Evolutionary conservation across 2,888 invertebrate genomes (phyloP).

Genomic region (Palloptera scutellata): DNA sequence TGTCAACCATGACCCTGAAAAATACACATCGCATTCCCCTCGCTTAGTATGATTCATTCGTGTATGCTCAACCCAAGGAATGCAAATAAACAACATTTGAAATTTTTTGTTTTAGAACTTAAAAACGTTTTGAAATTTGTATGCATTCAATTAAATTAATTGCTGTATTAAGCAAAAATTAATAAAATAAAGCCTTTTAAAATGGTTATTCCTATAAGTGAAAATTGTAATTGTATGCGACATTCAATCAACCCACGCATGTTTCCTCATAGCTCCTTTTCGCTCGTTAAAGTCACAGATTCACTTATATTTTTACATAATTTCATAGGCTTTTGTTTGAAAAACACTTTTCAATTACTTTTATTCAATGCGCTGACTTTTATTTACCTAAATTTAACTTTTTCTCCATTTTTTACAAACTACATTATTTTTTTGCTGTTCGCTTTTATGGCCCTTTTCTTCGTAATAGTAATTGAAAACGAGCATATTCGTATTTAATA

Average conservation of each 20-base stretch:
- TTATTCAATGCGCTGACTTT: not conserved
- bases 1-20: constrained; percentile 8
- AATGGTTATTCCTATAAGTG: no score
- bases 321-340: not conserved
- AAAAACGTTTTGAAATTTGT: not conserved
- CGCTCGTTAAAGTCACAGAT: not conserved
- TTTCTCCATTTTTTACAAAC: constrained; percentile 35
- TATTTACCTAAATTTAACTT: constrained; percentile 34
- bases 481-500: not conserved
- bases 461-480: constrained; percentile 4
- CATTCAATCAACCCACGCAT: constrained; percentile 8
- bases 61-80: not conserved
- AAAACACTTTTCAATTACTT: not conserved
- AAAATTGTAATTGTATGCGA: not conserved
- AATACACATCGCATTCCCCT: not conserved
- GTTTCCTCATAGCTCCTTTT: constrained; percentile 4
- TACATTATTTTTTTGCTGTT: constrained; percentile 33
- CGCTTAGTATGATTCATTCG: not conserved
- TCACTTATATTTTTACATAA: not conserved
- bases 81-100: not conserved
- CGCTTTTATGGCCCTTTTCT: constrained; percentile 23
- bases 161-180: constrained; percentile 20
- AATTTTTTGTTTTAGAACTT: not conserved
- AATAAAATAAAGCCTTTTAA: constrained; percentile 11
- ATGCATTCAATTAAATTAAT: not conserved